These are phyloP conservation scores for Hydractinia symbiolongicarpus DNA, from an alignment of 30 jellyfish, hydroid and myxozoan species.

Conservation along the genomic window DNA sequence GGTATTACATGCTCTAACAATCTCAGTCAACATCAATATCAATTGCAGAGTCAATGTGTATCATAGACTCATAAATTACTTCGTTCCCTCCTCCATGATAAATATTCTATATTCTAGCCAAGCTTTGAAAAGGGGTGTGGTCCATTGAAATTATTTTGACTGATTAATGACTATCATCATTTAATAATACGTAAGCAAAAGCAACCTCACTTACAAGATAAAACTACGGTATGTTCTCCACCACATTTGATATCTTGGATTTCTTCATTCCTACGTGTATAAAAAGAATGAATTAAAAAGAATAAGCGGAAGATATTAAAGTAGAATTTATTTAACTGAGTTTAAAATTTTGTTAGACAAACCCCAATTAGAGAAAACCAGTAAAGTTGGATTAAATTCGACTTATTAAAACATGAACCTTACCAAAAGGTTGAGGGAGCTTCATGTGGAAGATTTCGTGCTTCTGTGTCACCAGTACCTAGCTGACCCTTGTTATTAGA, in stretches of 20 bases:
- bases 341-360: background rate
- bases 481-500: slow-evolving; percentile 81
- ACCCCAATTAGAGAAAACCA: background rate
- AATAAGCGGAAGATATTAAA: background rate
- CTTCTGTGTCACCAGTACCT: slow-evolving; percentile 50
- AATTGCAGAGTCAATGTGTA: no score
- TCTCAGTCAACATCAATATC: no score
- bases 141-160: no score
- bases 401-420: background rate
- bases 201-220: slow-evolving; percentile 52
- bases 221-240: slow-evolving; percentile 78
- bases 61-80: no score
- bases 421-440: slow-evolving; percentile 84
- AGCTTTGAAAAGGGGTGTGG: no score
- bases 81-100: no score
- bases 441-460: slow-evolving; percentile 41
- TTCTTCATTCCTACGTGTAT: slow-evolving; percentile 71
- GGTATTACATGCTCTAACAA: no score
- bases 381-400: background rate
- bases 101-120: no score
- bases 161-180: no score
- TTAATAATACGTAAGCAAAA: no score
- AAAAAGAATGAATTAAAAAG: background rate
- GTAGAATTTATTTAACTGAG: background rate
- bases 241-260: slow-evolving; percentile 75